These are phyloP conservation scores for Leptinotarsa tumamoca DNA, from an alignment of 2,888 invertebrate genomes.

Conservation along the genomic window DNA sequence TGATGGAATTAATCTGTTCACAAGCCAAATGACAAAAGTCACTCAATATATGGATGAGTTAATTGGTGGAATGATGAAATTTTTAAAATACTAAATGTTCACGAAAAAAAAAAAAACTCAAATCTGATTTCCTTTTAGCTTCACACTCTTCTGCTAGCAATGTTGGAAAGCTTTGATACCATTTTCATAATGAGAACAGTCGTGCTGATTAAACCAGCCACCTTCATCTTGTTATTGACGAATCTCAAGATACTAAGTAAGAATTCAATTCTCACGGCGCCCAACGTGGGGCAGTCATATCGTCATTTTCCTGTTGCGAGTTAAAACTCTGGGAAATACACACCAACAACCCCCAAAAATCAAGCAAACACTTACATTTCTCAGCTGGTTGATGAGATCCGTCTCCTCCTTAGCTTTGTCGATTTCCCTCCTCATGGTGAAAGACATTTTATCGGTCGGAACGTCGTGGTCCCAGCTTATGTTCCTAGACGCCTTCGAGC, in stretches of 20 bases:
- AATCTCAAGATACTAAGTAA: too few relatives aligned
- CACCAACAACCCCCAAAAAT: constrained; percentile 18
- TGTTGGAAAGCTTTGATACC: too few relatives aligned
- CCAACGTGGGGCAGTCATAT: constrained; percentile 5
- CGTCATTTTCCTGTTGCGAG: background rate
- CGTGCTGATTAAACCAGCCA: too few relatives aligned
- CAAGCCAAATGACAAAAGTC: too few relatives aligned
- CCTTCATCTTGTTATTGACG: too few relatives aligned
- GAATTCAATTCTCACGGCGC: background rate
- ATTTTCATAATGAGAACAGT: too few relatives aligned
- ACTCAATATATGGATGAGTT: too few relatives aligned
- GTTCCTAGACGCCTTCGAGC: constrained; percentile 64
- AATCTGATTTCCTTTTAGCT: too few relatives aligned
- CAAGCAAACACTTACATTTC: constrained; percentile 74
- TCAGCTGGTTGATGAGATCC: constrained; percentile 84
- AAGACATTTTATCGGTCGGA: constrained; percentile 82
- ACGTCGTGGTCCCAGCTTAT: constrained; percentile 82
- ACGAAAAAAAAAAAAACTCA: constrained; percentile 31
- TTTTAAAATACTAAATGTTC: background rate
- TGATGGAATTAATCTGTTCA: too few relatives aligned
- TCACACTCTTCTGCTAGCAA: too few relatives aligned
- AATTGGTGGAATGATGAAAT: constrained; percentile 29
- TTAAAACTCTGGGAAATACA: background rate
- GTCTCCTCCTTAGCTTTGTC: constrained; percentile 91
- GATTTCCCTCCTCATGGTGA: constrained; percentile 92